A percentile compares a stretch with the other conserved stretches of the same genome.
phyloP scores from a whole-genome alignment of 2,797 vertebrate genomes.

The Antennarius maculatus region DNA sequence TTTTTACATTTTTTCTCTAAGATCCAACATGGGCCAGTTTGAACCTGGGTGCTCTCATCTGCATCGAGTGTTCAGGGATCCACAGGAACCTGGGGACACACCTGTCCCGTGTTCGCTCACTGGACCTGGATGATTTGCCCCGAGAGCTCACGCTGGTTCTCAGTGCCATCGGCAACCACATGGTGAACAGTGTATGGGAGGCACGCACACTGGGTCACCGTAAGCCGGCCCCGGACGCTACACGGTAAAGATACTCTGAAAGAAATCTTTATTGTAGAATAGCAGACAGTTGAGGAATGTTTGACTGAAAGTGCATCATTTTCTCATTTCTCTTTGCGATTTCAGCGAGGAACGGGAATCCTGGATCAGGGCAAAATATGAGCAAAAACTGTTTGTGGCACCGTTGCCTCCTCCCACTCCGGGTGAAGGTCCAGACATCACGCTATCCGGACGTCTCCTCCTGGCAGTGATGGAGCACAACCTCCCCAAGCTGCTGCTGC shows the following conservation, averaged over 20 bases:
- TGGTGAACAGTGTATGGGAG: conserved; percentile 93
- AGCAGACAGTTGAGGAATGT: neutral
- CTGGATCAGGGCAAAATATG: conserved; percentile 95
- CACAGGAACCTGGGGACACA: conserved; percentile 94
- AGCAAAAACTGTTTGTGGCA: conserved; percentile 92
- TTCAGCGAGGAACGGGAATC: conserved; percentile 91
- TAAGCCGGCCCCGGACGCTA: conserved; percentile 87
- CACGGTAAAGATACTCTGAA: conserved; percentile 75
- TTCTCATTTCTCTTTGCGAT: conserved; percentile 16
- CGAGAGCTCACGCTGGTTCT: conserved; percentile 91
- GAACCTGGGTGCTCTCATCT: conserved; percentile 93
- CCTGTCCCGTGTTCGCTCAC: conserved; percentile 90
- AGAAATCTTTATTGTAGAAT: neutral
- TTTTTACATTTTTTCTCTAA: conserved; percentile 41
- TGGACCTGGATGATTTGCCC: conserved; percentile 92
- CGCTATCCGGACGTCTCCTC: conserved; percentile 79
- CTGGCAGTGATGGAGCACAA: conserved; percentile 86
- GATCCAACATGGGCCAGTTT: conserved; percentile 95
- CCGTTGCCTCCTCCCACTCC: conserved; percentile 82
- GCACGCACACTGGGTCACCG: conserved; percentile 84
- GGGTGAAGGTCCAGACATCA: conserved; percentile 82
- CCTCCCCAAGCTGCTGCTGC: conserved; percentile 87
- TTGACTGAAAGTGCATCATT: conserved; percentile 5
- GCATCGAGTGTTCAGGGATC: conserved; percentile 94
- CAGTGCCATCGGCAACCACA: conserved; percentile 89